A percentile compares a stretch with the other conserved stretches of the same genome.
phyloP scores from a whole-genome alignment of 2,888 invertebrate genomes.

The Phania funesta region DNA sequence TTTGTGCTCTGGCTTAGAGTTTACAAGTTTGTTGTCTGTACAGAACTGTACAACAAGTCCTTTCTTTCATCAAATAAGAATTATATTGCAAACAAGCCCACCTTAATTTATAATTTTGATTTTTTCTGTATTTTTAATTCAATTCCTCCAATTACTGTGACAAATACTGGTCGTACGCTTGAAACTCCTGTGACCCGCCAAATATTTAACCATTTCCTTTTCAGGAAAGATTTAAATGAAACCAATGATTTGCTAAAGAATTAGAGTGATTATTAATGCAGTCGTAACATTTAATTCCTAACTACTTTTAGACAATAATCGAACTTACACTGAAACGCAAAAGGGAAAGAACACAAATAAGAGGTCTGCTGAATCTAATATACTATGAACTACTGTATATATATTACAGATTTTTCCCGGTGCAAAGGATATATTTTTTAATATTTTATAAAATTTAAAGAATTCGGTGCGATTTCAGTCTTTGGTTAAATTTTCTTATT shows the following conservation, averaged over 20 bases:
- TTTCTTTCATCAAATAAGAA: too few relatives aligned
- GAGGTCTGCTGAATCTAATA: too few relatives aligned
- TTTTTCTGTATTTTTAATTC: neutral
- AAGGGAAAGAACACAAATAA: too few relatives aligned
- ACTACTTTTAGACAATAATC: slow-evolving; percentile 50
- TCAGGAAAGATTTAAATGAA: neutral
- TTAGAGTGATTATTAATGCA: slow-evolving; percentile 52
- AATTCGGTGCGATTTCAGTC: too few relatives aligned
- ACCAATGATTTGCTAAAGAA: slow-evolving; percentile 53
- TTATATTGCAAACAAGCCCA: neutral
- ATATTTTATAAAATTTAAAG: too few relatives aligned
- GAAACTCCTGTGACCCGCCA: neutral
- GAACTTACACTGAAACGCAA: slow-evolving; percentile 39
- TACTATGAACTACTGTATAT: too few relatives aligned
- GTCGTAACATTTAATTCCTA: slow-evolving; percentile 57
- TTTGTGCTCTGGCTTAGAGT: too few relatives aligned
- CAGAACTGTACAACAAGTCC: too few relatives aligned
- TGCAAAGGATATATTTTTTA: too few relatives aligned
- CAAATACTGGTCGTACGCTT: neutral
- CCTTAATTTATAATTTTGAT: neutral
- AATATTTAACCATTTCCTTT: neutral
- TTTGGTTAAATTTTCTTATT: too few relatives aligned
- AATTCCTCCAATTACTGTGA: neutral
- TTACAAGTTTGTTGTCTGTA: too few relatives aligned
- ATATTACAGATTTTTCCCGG: too few relatives aligned